Percentiles rank a stretch among this genome's conserved stretches.
These are phyloP conservation scores for Spea hammondii DNA, from an alignment of 2,797 vertebrate species.

Conservation along the genomic window DNA sequence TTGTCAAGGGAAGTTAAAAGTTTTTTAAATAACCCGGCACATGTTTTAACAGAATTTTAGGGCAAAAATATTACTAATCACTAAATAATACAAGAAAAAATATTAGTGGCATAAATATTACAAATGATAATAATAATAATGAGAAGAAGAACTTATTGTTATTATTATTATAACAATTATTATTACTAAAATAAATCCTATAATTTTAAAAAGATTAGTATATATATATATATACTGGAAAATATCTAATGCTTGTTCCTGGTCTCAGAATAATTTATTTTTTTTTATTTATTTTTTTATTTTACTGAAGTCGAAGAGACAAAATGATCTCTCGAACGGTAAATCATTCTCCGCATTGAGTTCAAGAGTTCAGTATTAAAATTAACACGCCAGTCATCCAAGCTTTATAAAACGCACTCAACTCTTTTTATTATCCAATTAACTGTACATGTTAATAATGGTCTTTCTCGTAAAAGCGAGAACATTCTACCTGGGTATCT, in stretches of 20 bases:
- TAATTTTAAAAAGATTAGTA: too few relatives aligned
- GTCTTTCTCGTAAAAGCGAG: conserved; percentile 50
- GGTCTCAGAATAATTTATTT: too few relatives aligned
- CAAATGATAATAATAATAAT: too few relatives aligned
- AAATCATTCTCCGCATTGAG: conserved; percentile 48
- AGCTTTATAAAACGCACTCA: conserved; percentile 45
- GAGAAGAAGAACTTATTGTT: too few relatives aligned
- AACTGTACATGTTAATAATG: conserved; percentile 58
- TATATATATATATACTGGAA: too few relatives aligned
- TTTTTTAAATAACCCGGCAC: conserved; percentile 49
- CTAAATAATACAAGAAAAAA: too few relatives aligned
- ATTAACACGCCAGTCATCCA: conserved; percentile 54
- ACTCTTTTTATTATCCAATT: conserved; percentile 61
- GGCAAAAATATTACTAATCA: background rate
- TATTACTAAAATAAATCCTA: too few relatives aligned
- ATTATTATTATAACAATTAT: too few relatives aligned
- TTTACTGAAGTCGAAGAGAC: conserved; percentile 6
- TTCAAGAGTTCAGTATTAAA: conserved; percentile 52
- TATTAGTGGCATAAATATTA: too few relatives aligned
- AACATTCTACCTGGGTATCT: conserved; percentile 47
- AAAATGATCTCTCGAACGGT: conserved; percentile 11
- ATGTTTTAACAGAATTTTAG: conserved; percentile 34
- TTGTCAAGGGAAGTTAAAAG: conserved; percentile 48
- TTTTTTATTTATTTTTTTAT: background rate
- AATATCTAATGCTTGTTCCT: too few relatives aligned